Evolutionary conservation across 1,140 invertebrate genomes (phyloP).

Genomic region (Holcopasites calliopsidis): DNA sequence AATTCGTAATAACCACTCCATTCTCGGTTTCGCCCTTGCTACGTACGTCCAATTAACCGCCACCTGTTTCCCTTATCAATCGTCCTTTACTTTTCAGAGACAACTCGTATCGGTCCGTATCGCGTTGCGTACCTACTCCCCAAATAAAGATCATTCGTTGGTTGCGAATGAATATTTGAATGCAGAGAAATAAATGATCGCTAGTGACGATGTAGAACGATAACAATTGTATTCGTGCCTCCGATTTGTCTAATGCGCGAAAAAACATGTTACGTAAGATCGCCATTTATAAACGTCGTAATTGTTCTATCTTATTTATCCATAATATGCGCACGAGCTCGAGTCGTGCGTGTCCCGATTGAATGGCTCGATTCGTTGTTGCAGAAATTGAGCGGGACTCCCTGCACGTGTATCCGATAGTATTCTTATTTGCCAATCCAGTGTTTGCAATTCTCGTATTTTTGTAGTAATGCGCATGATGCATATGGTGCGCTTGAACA

Average conservation of each 20-base stretch:
- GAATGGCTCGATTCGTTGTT: background rate
- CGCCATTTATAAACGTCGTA: constrained; percentile 9
- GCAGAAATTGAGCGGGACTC: background rate
- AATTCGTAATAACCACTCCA: constrained; percentile 52
- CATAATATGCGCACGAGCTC: background rate
- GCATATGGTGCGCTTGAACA: no score
- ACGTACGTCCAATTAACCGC: background rate
- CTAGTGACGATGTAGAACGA: background rate
- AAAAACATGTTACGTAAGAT: constrained; percentile 34
- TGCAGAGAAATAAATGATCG: background rate
- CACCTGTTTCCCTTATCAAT: background rate
- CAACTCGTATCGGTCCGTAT: background rate
- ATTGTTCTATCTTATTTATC: background rate
- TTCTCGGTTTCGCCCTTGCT: background rate
- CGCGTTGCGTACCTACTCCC: background rate
- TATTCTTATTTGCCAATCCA: background rate
- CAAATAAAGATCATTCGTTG: background rate
- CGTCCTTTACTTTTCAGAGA: background rate
- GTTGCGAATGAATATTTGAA: background rate
- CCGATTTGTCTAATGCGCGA: constrained; percentile 37
- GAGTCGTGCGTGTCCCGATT: background rate
- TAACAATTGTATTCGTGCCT: background rate
- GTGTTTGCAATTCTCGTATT: background rate
- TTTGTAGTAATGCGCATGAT: no score
- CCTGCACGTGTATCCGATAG: no score